phyloP scores from a whole-genome alignment of 1,140 invertebrate species.

The Lysiphlebus fabarum region DNA sequence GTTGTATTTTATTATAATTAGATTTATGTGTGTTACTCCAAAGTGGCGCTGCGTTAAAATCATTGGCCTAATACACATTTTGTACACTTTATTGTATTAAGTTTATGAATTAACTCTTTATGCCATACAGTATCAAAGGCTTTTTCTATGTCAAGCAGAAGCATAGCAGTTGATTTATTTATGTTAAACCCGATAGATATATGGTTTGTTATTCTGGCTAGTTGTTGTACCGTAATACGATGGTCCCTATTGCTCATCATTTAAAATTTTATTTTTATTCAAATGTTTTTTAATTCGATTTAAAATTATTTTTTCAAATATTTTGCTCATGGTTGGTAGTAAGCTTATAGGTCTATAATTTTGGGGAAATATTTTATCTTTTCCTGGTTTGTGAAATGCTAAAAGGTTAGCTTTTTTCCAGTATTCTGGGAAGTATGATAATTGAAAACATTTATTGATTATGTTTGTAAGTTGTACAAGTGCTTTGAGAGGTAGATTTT shows the following conservation, averaged over 20 bases:
- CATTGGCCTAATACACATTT: no score
- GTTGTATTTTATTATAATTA: no score
- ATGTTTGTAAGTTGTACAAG: conserved; percentile 23
- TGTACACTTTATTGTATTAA: no score
- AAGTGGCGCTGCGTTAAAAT: no score
- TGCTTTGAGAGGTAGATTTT: conserved; percentile 23
- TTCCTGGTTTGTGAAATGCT: conserved; percentile 27
- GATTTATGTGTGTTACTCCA: no score
- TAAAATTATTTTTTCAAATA: conserved; percentile 37
- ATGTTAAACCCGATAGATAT: no score
- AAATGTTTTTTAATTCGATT: conserved; percentile 27
- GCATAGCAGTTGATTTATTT: no score
- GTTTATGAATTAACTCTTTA: background rate
- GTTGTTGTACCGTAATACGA: conserved; percentile 35
- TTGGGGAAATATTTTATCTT: conserved; percentile 2
- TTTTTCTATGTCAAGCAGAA: background rate
- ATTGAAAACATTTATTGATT: conserved; percentile 22
- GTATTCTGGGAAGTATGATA: conserved; percentile 24
- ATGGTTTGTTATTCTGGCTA: no score
- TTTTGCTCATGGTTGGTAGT: conserved; percentile 32
- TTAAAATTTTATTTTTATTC: conserved; percentile 18
- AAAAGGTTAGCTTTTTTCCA: conserved; percentile 31
- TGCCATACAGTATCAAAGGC: background rate
- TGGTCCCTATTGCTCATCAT: conserved; percentile 33
- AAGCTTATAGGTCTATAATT: conserved; percentile 2